Evolutionary conservation across 2,888 invertebrate genomes (phyloP), one percentile per base, ranked within the genome.

Genomic region (Microplitis manilae): DNA sequence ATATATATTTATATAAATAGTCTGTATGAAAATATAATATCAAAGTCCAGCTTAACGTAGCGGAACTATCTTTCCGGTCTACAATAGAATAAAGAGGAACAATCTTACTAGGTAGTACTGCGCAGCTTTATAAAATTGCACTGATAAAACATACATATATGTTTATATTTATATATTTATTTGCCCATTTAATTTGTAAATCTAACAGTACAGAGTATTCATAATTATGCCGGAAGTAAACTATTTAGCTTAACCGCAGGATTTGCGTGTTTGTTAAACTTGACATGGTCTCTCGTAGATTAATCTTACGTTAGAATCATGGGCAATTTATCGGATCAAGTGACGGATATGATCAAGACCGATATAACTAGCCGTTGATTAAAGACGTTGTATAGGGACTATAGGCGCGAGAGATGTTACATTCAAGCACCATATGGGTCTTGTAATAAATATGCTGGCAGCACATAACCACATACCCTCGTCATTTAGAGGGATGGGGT

Each of bases 301-400:
- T 77, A 77, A 77, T 77, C 77, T 77, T 70, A 77, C 69, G 73
- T 77, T 73, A 59, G 8, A 60, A 60, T 60, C 70, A 67, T 60
- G 59, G 74, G 70, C 73, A 73, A 77, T 77, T 77, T 77, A 77
- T 74, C 70, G 70, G n/a, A 73, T 39, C 73, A 77, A 73, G 77
- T 77, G 77, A 77, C 77, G 74, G 69, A 73, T 77, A 77, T 77
- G 77, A 77, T 77, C 68, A 69, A 74, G 65, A 62, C 59, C 65
- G 70, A 74, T 77, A 77, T 77, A 77, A 74, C 73, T 70, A 70
- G 69, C 73, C 77, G 64, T 74, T 77, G 73, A 77, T 77, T 77
- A 77, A 74, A 69, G 77, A 41, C 40, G 41, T 40, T 50, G 30
- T 50, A 50, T 60, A 67, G 73, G 50, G 68, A 71, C 68, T 61